Evolutionary conservation across 2,888 invertebrate genomes (phyloP).

Genomic region (Mellilla xanthometata): DNA sequence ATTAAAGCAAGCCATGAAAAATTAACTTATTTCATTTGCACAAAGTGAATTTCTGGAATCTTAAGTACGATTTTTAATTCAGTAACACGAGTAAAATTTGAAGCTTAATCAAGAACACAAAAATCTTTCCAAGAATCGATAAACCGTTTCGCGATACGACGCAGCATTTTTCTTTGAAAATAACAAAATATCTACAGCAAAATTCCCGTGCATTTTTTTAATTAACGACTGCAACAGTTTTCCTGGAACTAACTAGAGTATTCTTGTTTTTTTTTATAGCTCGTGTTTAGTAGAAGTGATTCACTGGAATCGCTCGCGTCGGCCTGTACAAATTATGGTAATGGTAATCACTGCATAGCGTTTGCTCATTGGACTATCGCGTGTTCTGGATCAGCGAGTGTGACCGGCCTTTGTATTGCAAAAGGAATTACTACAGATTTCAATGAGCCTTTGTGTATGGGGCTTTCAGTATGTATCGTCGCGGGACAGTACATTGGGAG

Average conservation of each 20-base stretch:
- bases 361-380: constrained; percentile 45
- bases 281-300: constrained; percentile 6
- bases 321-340: constrained; percentile 19
- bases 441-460: background rate
- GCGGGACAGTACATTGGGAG: too few relatives aligned
- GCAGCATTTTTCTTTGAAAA: background rate
- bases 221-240: constrained; percentile 10
- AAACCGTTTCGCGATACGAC: too few relatives aligned
- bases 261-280: too few relatives aligned
- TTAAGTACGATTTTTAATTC: too few relatives aligned
- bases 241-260: constrained; percentile 12
- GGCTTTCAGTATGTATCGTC: too few relatives aligned
- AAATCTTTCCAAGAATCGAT: too few relatives aligned
- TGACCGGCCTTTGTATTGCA: constrained; percentile 31
- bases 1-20: constrained; percentile 2
- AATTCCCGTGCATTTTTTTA: constrained; percentile 2
- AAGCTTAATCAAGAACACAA: too few relatives aligned
- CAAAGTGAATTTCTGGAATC: too few relatives aligned
- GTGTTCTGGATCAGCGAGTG: constrained; percentile 56
- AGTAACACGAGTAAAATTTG: too few relatives aligned
- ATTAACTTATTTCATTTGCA: too few relatives aligned
- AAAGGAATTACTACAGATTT: background rate
- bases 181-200: background rate
- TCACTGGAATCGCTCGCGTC: constrained; percentile 20
- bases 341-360: constrained; percentile 30